Percentiles rank a stretch among this genome's conserved stretches.
Conservation (phyloP, 1,140 invertebrate genomes). For the Lethrus apterus region DNA sequence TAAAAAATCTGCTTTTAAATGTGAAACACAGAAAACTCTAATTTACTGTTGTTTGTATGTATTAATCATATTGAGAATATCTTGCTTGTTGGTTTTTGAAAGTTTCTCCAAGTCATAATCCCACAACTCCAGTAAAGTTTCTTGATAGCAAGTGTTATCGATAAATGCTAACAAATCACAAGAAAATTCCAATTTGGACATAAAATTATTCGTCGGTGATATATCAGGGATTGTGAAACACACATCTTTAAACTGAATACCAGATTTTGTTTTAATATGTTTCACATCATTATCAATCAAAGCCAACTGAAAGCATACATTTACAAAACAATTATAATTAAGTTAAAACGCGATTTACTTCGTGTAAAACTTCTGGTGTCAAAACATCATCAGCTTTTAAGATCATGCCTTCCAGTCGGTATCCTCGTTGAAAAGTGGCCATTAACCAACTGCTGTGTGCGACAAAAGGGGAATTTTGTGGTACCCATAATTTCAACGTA, state of each 20-base stretch:
- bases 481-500: slow-evolving; percentile 68
- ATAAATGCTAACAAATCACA: slow-evolving; percentile 27
- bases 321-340: not conserved
- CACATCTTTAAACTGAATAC: slow-evolving; percentile 51
- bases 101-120: slow-evolving; percentile 51
- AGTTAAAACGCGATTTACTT: slow-evolving; percentile 25
- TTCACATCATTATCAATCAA: slow-evolving; percentile 27
- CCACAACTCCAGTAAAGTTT: slow-evolving; percentile 66
- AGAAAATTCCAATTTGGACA: slow-evolving; percentile 15
- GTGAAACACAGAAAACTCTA: not conserved
- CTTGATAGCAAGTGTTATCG: slow-evolving; percentile 50
- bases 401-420: slow-evolving; percentile 54
- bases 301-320: not conserved
- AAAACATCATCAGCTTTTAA: slow-evolving; percentile 60
- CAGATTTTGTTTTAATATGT: slow-evolving; percentile 22
- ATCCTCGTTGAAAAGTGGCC: slow-evolving; percentile 55
- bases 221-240: slow-evolving; percentile 48
- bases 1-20: slow-evolving; percentile 34
- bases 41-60: slow-evolving; percentile 42
- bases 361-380: slow-evolving; percentile 45
- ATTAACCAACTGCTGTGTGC: slow-evolving; percentile 64
- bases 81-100: slow-evolving; percentile 47
- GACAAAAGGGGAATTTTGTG: slow-evolving; percentile 57
- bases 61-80: slow-evolving; percentile 58
- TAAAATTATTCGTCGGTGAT: slow-evolving; percentile 10